Conservation (phyloP, 2,888 invertebrate species). For the Oasisia sp. region DNA sequence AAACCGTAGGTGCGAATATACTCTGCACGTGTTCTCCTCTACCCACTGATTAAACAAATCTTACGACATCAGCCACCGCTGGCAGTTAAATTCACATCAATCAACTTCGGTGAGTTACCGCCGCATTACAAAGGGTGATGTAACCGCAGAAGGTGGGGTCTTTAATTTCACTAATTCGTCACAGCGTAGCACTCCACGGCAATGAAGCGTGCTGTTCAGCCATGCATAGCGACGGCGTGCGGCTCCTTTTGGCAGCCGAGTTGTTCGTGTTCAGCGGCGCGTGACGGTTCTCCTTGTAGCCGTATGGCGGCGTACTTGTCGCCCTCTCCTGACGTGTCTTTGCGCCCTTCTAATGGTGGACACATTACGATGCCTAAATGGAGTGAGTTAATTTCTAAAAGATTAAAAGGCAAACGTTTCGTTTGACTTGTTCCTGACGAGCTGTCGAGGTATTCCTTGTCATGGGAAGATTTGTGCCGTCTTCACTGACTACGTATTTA, state of each 20-base stretch:
- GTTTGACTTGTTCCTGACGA: neutral
- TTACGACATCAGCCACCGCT: neutral
- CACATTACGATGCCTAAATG: constrained; percentile 12
- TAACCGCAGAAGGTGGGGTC: neutral
- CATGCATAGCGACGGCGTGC: neutral
- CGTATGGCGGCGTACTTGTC: constrained; percentile 10
- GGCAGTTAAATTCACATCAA: neutral
- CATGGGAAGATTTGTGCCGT: neutral
- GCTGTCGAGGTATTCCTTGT: neutral
- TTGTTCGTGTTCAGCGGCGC: neutral
- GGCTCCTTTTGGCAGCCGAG: neutral
- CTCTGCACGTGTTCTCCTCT: neutral
- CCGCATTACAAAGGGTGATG: neutral
- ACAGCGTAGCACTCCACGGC: neutral
- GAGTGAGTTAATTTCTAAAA: neutral
- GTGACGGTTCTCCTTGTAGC: neutral
- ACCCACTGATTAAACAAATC: neutral
- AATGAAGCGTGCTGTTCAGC: neutral
- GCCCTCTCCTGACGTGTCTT: neutral
- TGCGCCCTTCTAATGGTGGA: neutral
- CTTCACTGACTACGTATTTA: neutral
- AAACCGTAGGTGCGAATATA: neutral
- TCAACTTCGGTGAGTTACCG: neutral
- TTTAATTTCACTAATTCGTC: constrained; percentile 10
- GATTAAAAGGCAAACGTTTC: constrained; percentile 13